Conservation (phyloP, 2,797 vertebrate genomes). For the Gambusia yucatana region DNA sequence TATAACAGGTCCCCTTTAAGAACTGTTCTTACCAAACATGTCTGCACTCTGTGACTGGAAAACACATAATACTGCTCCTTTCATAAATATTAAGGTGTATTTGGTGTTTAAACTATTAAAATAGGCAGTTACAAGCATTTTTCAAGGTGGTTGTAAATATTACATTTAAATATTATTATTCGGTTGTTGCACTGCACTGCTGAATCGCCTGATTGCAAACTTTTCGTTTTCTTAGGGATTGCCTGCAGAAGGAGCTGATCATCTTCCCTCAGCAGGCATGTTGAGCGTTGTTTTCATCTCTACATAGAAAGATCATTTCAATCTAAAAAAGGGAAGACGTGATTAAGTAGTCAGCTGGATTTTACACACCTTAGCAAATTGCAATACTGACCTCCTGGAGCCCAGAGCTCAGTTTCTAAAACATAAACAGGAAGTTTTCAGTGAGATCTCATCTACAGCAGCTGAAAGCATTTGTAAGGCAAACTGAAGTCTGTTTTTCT, state of each 20-base stretch:
- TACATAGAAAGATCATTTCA: background rate
- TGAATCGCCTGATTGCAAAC: background rate
- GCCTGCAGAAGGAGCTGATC: constrained; percentile 19
- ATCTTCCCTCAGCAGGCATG: constrained; percentile 33
- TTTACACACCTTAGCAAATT: background rate
- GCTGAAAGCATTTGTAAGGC: constrained; percentile 13
- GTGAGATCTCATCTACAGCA: constrained; percentile 21
- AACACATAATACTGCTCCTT: too few species aligned
- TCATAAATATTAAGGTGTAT: too few species aligned
- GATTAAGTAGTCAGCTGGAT: background rate
- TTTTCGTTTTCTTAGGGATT: background rate
- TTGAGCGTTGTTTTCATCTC: constrained; percentile 53
- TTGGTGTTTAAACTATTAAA: background rate
- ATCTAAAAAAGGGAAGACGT: background rate
- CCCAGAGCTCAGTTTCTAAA: constrained; percentile 1
- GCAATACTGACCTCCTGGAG: background rate
- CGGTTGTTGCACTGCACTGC: background rate
- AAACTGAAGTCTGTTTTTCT: constrained; percentile 31
- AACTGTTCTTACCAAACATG: too few species aligned
- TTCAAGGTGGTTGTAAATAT: background rate
- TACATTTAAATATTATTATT: background rate
- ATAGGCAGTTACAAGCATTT: background rate
- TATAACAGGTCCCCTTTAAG: too few species aligned
- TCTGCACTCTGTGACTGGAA: too few species aligned
- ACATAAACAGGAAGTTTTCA: constrained; percentile 17